phyloP scores from a whole-genome alignment of 2,113 vertebrate genomes.

The Hoplias malabaricus region DNA sequence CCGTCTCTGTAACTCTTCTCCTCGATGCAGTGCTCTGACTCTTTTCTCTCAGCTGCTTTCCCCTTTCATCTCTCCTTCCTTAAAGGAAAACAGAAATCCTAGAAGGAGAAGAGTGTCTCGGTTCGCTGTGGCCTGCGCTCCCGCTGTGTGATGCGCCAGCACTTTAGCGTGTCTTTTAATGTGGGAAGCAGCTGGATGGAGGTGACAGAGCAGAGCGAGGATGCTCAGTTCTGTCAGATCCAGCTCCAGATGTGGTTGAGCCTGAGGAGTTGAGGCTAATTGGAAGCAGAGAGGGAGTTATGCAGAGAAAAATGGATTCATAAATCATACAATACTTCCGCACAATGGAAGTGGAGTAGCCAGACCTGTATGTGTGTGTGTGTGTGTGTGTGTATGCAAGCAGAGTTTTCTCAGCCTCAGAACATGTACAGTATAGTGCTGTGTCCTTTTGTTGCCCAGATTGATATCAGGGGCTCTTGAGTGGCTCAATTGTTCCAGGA shows the following conservation, averaged over 20 bases:
- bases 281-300: constrained; percentile 13
- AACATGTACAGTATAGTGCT: neutral
- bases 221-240: constrained; percentile 29
- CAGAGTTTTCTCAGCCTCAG: neutral
- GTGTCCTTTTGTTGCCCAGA: neutral
- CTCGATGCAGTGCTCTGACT: neutral
- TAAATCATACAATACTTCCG: constrained; percentile 11
- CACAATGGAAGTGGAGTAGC: neutral
- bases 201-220: constrained; percentile 31
- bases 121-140: neutral
- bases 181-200: constrained; percentile 16
- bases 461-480: no score
- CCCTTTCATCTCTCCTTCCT: constrained; percentile 7
- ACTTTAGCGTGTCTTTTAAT: neutral
- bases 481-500: no score
- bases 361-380: neutral
- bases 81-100: constrained; percentile 5
- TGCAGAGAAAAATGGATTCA: neutral
- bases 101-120: constrained; percentile 4
- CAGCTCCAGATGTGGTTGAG: constrained; percentile 24
- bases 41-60: neutral
- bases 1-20: neutral
- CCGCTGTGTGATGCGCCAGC: neutral
- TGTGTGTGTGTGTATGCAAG: neutral
- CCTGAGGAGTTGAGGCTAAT: neutral